A percentile compares a stretch with the other conserved stretches of the same genome.
Conservation (phyloP, 2,888 invertebrate species). For the Hydropsyche betteni region DNA sequence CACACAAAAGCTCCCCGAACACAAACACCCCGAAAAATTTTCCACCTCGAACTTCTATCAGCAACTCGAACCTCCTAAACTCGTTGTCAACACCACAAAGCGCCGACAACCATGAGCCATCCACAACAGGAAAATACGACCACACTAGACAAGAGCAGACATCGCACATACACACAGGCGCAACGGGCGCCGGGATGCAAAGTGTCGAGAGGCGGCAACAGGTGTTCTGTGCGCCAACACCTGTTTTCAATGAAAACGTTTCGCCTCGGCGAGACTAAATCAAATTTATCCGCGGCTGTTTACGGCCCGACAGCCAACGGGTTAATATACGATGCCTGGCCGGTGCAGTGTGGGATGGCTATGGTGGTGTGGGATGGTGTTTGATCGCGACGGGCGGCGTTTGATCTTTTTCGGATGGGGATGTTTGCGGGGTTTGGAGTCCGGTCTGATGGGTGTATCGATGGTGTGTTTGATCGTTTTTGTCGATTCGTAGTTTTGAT, state of each 20-base stretch:
- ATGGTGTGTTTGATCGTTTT: no score
- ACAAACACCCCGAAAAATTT: no score
- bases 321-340: neutral
- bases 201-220: conserved; percentile 40
- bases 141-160: neutral
- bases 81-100: no score
- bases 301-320: conserved; percentile 10
- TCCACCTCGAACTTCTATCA: no score
- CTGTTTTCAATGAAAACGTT: conserved; percentile 36
- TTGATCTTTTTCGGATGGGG: neutral
- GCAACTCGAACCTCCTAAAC: no score
- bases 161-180: neutral
- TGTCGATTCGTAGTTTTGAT: no score
- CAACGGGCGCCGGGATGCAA: conserved; percentile 29
- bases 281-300: conserved; percentile 34
- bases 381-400: neutral
- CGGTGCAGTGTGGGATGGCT: neutral
- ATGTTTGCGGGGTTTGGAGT: no score
- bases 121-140: no score
- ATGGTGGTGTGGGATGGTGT: conserved; percentile 9
- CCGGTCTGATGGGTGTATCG: no score
- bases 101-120: no score
- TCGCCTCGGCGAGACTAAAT: conserved; percentile 30
- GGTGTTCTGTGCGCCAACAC: conserved; percentile 37
- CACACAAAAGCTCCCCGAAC: no score